Conservation (phyloP, 2,888 invertebrate genomes). For the Allygus modestus region DNA sequence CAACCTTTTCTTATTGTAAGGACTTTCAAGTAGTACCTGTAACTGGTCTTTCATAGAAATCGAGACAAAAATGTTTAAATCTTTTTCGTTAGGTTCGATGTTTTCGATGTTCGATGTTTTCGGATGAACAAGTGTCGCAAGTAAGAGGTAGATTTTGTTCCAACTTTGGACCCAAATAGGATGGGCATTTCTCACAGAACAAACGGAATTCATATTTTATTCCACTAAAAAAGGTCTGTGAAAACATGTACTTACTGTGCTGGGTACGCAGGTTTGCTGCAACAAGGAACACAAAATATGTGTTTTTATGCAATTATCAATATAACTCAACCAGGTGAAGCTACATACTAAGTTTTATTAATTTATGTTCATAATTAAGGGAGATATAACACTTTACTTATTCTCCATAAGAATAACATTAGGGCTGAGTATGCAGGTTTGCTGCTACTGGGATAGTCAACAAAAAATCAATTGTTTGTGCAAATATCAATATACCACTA, state of each 20-base stretch:
- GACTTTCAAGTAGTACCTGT: background rate
- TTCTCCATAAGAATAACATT: too few species aligned
- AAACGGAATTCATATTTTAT: background rate
- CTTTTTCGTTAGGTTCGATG: background rate
- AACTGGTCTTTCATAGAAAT: background rate
- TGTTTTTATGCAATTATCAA: too few species aligned
- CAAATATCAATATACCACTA: too few species aligned
- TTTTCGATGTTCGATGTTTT: background rate
- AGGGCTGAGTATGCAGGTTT: too few species aligned
- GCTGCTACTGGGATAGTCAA: too few species aligned
- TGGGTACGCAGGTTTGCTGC: too few species aligned
- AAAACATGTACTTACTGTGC: background rate
- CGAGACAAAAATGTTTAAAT: background rate
- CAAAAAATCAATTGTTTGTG: too few species aligned
- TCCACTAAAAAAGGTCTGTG: background rate
- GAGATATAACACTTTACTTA: too few species aligned
- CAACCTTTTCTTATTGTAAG: background rate
- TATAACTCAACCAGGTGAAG: too few species aligned
- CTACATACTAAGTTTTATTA: too few species aligned
- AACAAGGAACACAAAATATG: too few species aligned
- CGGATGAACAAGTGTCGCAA: background rate
- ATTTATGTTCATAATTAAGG: too few species aligned
- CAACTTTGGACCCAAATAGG: background rate
- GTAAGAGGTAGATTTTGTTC: background rate
- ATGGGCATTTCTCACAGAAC: background rate